phyloP scores from a whole-genome alignment of 92 coral and sea anemone species.

The Zoanthus gigantus region DNA sequence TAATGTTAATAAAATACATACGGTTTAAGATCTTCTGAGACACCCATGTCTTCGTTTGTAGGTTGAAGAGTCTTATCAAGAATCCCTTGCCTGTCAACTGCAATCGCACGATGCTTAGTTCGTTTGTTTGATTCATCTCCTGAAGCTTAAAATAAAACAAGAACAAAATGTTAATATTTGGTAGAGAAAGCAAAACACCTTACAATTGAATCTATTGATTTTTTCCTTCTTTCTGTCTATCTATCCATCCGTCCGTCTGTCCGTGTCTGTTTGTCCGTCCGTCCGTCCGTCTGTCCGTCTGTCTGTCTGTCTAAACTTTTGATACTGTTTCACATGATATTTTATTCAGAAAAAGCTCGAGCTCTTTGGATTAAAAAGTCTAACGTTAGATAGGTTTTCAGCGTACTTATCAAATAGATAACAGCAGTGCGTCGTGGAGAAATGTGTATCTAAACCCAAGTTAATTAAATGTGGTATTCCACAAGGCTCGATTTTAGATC shows the following conservation, averaged over 20 bases:
- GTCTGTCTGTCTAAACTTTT: no score
- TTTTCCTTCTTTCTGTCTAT: not conserved
- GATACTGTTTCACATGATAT: no score
- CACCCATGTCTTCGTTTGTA: conserved; percentile 5
- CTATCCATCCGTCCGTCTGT: no score
- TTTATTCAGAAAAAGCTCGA: no score
- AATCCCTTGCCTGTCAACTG: not conserved
- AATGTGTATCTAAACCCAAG: no score
- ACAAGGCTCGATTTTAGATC: no score
- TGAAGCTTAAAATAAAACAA: not conserved
- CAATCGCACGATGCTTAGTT: not conserved
- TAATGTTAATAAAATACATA: not conserved
- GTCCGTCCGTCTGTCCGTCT: not conserved
- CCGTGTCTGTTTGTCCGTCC: no score
- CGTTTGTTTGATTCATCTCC: not conserved
- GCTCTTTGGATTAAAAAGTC: no score
- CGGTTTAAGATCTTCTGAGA: not conserved
- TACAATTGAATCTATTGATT: not conserved
- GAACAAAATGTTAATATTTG: not conserved
- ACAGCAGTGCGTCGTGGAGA: no score
- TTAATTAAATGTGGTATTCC: no score
- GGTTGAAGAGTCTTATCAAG: conserved; percentile 4
- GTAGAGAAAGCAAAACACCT: not conserved
- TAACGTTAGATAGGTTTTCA: no score
- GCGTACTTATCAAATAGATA: no score